Evolutionary conservation across 2,113 vertebrate genomes (phyloP).

Genomic region (Verasper variegatus): DNA sequence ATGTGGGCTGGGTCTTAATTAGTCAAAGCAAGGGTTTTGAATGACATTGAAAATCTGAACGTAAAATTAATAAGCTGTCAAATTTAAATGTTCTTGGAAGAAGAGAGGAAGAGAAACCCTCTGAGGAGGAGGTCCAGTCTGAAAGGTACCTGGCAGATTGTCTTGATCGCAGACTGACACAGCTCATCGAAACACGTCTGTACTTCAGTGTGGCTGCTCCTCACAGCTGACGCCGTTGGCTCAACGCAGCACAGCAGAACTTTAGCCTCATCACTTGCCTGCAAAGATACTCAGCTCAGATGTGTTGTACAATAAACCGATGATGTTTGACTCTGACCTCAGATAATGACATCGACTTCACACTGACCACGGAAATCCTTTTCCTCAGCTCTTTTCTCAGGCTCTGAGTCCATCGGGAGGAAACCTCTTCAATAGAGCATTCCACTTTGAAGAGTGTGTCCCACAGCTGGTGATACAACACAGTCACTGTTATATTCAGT

Average conservation of each 20-base stretch:
- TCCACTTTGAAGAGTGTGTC: constrained; percentile 68
- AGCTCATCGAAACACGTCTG: constrained; percentile 67
- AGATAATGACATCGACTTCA: no score
- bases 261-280: constrained; percentile 58
- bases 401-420: constrained; percentile 55
- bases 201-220: constrained; percentile 32
- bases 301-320: no score
- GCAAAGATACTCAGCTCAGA: constrained; percentile 3
- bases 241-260: constrained; percentile 65
- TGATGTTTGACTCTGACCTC: no score
- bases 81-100: no score
- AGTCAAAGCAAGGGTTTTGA: no score
- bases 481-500: not conserved
- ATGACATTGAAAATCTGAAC: no score
- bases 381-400: constrained; percentile 68
- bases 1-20: not conserved
- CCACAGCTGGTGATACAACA: constrained; percentile 74
- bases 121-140: no score
- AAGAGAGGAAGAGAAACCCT: no score
- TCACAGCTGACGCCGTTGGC: not conserved
- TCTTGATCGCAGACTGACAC: constrained; percentile 61
- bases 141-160: constrained; percentile 71
- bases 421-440: constrained; percentile 58
- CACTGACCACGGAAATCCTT: constrained; percentile 73
- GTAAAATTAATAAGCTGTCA: no score